phyloP scores from a whole-genome alignment of 2,888 invertebrate genomes.

The Eupeodes latifasciatus region DNA sequence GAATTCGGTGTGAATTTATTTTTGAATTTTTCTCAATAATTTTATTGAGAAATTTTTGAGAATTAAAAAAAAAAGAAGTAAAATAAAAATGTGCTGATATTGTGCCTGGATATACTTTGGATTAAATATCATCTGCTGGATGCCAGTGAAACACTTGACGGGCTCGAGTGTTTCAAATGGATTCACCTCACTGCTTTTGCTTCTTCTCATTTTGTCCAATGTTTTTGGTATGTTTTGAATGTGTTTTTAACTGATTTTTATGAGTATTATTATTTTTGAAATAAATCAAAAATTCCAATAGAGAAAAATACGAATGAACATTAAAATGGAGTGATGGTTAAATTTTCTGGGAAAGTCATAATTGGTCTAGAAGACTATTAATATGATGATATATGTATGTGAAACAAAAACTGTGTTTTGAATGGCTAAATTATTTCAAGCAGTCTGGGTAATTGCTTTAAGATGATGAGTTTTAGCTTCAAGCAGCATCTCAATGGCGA shows the following conservation, averaged over 20 bases:
- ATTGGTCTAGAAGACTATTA: neutral
- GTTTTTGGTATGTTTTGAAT: slow-evolving; percentile 63
- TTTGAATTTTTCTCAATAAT: neutral
- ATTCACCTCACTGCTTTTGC: slow-evolving; percentile 70
- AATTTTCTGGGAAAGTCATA: neutral
- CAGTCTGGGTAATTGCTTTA: neutral
- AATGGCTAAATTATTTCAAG: slow-evolving; percentile 29
- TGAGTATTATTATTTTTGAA: neutral
- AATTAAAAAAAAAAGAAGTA: neutral
- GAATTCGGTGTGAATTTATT: slow-evolving; percentile 22
- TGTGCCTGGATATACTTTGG: slow-evolving; percentile 64
- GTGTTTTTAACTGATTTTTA: neutral
- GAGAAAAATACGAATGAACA: neutral
- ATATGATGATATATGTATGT: slow-evolving; percentile 16
- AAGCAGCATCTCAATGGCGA: neutral
- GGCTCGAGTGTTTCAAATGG: slow-evolving; percentile 73
- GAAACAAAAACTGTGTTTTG: slow-evolving; percentile 17
- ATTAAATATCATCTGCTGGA: slow-evolving; percentile 75
- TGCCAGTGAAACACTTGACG: slow-evolving; percentile 73
- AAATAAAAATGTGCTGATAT: slow-evolving; percentile 63
- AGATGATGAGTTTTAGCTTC: neutral
- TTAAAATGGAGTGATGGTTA: slow-evolving; percentile 5
- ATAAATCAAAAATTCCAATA: slow-evolving; percentile 34
- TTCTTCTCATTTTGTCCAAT: slow-evolving; percentile 63
- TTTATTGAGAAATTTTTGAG: neutral